Evolutionary conservation across 2,113 vertebrate species (phyloP).

Genomic region (Etheostoma spectabile): DNA sequence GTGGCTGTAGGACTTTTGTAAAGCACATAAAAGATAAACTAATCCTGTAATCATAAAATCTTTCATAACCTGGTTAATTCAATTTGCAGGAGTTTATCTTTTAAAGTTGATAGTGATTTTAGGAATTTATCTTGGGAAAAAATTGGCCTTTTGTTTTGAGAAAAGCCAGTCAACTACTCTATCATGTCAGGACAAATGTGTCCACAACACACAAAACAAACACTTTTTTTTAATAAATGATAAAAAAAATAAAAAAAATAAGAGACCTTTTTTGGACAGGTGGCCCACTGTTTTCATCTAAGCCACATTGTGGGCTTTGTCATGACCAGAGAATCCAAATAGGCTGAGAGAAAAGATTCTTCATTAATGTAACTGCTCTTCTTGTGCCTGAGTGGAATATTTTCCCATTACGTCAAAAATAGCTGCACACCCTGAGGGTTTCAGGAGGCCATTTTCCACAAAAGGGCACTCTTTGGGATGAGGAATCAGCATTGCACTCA

Average conservation of each 20-base stretch:
- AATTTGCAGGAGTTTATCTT: neutral
- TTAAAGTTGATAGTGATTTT: neutral
- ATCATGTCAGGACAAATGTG: constrained; percentile 31
- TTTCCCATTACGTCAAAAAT: constrained; percentile 68
- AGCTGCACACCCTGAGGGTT: constrained; percentile 22
- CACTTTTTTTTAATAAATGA: constrained; percentile 40
- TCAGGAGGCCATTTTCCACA: constrained; percentile 60
- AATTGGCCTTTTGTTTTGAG: constrained; percentile 1
- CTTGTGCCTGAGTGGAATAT: constrained; percentile 47
- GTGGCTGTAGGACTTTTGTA: neutral
- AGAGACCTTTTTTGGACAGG: constrained; percentile 75
- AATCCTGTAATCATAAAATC: neutral
- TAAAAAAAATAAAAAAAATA: constrained; percentile 22
- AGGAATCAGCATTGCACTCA: constrained; percentile 43
- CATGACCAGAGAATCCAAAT: constrained; percentile 59
- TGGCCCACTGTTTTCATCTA: constrained; percentile 56
- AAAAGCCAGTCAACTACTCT: constrained; percentile 16
- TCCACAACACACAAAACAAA: constrained; percentile 30
- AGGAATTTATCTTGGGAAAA: neutral
- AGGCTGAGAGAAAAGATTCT: constrained; percentile 39
- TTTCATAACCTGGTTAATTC: neutral
- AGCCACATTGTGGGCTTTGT: constrained; percentile 51
- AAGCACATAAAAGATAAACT: neutral
- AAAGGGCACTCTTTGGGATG: constrained; percentile 34
- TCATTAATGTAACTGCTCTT: constrained; percentile 49